Percentiles rank a stretch among this genome's conserved stretches.
These are phyloP conservation scores for Dinomys branickii DNA, from an alignment of 2,113 vertebrate genomes.

Conservation along the genomic window DNA sequence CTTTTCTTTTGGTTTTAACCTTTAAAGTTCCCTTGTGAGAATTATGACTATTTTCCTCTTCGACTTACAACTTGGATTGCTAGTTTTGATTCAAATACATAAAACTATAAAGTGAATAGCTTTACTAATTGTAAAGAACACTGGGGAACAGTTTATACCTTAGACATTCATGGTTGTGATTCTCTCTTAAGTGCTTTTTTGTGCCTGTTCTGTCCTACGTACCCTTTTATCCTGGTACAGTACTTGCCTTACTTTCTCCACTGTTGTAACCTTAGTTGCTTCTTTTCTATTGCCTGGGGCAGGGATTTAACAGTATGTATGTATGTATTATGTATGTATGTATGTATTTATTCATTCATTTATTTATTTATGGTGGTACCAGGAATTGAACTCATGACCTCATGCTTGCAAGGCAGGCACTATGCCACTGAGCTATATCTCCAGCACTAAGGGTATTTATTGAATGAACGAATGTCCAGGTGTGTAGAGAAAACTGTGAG, in stretches of 20 bases:
- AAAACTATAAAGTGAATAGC: background rate
- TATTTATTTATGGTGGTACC: too few species aligned
- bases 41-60: conserved; percentile 1
- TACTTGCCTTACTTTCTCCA: background rate
- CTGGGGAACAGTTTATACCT: background rate
- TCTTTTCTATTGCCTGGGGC: background rate
- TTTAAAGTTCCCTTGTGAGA: conserved; percentile 49
- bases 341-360: too few species aligned
- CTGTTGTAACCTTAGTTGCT: background rate
- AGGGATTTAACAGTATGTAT: too few species aligned
- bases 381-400: too few species aligned
- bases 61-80: background rate
- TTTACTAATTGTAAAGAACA: background rate
- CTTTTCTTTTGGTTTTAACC: background rate
- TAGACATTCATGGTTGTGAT: background rate
- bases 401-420: too few species aligned
- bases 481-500: background rate
- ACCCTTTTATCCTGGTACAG: background rate
- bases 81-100: background rate
- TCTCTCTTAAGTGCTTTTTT: background rate
- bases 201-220: background rate
- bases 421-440: too few species aligned
- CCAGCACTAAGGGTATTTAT: background rate
- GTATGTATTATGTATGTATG: too few species aligned
- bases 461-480: background rate